Conservation (phyloP, 2,797 vertebrate genomes). For the Cynodonichthys magdalenae region DNA sequence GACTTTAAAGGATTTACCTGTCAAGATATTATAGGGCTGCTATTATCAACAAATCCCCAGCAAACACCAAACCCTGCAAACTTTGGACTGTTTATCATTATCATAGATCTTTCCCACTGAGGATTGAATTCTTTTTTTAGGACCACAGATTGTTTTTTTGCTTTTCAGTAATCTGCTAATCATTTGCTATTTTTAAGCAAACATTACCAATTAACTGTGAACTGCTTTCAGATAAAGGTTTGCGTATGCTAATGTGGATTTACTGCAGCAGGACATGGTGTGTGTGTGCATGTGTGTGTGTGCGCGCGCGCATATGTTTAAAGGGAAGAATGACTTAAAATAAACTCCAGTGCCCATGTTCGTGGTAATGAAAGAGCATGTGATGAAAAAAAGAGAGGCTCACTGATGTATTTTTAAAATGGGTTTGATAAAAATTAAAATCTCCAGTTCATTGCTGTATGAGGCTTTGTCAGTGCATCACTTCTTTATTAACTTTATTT, state of each 20-base stretch:
- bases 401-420: slow-evolving; percentile 20
- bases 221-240: slow-evolving; percentile 24
- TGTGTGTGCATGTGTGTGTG: not conserved
- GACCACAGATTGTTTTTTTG: not conserved
- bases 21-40: slow-evolving; percentile 15
- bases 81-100: not conserved
- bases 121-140: not conserved
- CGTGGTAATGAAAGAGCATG: slow-evolving; percentile 25
- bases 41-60: slow-evolving; percentile 10
- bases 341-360: slow-evolving; percentile 21
- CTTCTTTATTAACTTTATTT: slow-evolving; percentile 2
- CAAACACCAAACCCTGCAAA: slow-evolving; percentile 10
- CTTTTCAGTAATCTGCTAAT: slow-evolving; percentile 2
- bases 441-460: slow-evolving; percentile 4
- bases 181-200: slow-evolving; percentile 16
- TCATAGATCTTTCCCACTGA: not conserved
- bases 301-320: not conserved
- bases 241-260: slow-evolving; percentile 15
- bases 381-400: not conserved
- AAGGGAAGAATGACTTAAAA: slow-evolving; percentile 13
- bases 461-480: slow-evolving; percentile 11
- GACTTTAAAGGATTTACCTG: slow-evolving; percentile 10
- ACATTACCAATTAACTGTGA: slow-evolving; percentile 12
- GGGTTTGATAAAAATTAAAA: slow-evolving; percentile 7
- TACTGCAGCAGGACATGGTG: slow-evolving; percentile 16